These are phyloP conservation scores for Drosophila ohnishii DNA, from an alignment of 1,140 invertebrate species.

Conservation along the genomic window DNA sequence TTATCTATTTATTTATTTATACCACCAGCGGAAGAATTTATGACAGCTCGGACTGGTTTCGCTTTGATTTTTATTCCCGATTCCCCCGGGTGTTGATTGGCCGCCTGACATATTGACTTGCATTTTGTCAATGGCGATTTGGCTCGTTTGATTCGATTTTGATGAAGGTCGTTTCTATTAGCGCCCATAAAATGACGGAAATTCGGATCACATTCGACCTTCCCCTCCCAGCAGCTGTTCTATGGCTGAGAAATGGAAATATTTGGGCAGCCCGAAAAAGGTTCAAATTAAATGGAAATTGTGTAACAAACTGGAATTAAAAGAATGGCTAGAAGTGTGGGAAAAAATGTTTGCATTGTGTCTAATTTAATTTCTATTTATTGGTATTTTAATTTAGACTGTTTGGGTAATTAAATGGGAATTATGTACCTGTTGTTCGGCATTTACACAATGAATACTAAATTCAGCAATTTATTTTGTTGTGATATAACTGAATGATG, in stretches of 20 bases:
- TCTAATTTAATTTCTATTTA: conserved; percentile 1
- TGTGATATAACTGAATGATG: neutral
- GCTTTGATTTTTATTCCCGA: conserved; percentile 46
- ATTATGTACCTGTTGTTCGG: neutral
- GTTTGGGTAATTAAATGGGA: conserved; percentile 5
- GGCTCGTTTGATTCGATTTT: conserved; percentile 64
- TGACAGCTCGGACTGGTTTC: conserved; percentile 42
- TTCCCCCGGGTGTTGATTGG: conserved; percentile 54
- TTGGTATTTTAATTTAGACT: neutral
- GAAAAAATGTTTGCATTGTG: neutral
- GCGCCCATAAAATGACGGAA: conserved; percentile 48
- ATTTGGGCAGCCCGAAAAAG: conserved; percentile 4
- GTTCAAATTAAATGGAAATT: conserved; percentile 27
- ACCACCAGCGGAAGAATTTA: conserved; percentile 35
- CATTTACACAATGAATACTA: conserved; percentile 7
- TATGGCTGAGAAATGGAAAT: conserved; percentile 2
- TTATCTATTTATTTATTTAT: conserved; percentile 30
- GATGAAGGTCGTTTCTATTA: conserved; percentile 73
- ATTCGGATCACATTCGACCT: conserved; percentile 36
- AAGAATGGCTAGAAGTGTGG: neutral
- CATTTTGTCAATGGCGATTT: conserved; percentile 68
- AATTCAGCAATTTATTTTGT: neutral
- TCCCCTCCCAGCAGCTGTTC: conserved; percentile 13
- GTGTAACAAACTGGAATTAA: conserved; percentile 12
- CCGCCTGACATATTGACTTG: conserved; percentile 67